These are phyloP conservation scores for Amia ocellicauda DNA, from an alignment of 2,113 vertebrate genomes.

Conservation along the genomic window DNA sequence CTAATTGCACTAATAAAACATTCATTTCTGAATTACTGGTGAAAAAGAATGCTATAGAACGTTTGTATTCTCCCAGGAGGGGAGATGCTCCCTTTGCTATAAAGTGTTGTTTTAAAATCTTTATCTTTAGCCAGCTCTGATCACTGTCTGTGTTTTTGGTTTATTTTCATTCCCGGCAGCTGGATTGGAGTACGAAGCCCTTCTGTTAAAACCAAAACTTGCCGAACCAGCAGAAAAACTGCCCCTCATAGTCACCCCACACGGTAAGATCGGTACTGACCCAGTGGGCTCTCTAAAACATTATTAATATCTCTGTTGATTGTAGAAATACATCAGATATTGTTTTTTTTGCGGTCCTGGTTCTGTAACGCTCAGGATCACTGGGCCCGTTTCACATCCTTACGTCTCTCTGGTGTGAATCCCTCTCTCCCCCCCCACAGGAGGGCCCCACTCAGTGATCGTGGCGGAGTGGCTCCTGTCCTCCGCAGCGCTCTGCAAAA, in stretches of 20 bases:
- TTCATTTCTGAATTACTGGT: too few species aligned
- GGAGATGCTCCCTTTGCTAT: too few species aligned
- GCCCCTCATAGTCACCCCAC: constrained; percentile 83
- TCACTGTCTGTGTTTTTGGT: constrained; percentile 6
- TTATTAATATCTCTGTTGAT: too few species aligned
- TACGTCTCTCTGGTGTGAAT: background rate
- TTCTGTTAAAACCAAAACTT: constrained; percentile 78
- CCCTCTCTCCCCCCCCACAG: constrained; percentile 46
- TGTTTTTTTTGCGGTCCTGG: background rate
- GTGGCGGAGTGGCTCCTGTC: constrained; percentile 82
- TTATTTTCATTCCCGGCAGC: too few species aligned
- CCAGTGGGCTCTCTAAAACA: too few species aligned
- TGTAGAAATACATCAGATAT: background rate
- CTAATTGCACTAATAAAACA: too few species aligned
- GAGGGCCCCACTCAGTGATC: constrained; percentile 84
- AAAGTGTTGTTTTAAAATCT: too few species aligned
- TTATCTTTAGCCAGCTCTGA: background rate
- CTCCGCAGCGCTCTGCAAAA: constrained; percentile 70
- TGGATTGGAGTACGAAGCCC: constrained; percentile 83
- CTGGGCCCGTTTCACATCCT: background rate
- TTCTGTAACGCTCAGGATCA: background rate
- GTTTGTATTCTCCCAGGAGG: too few species aligned
- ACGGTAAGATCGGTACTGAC: constrained; percentile 68
- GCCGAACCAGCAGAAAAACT: constrained; percentile 57
- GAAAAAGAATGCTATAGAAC: too few species aligned